Evolutionary conservation across 2,797 vertebrate species (phyloP).

Genomic region (Tokudaia muenninki): DNA sequence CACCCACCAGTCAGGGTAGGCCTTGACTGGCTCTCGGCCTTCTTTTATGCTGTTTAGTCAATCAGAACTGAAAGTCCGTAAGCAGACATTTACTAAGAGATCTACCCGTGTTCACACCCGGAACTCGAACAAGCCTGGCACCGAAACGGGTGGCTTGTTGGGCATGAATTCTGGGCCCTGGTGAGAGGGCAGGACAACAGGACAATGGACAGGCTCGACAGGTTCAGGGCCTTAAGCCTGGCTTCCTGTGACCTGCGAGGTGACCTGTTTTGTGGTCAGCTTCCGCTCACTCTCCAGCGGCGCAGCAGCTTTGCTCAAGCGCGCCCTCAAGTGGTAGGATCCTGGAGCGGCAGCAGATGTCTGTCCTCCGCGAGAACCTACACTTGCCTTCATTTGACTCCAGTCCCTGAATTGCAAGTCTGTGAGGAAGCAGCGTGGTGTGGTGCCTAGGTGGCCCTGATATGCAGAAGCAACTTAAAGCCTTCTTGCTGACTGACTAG

Average conservation of each 20-base stretch:
- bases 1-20: not conserved
- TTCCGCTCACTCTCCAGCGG: not conserved
- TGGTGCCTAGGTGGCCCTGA: not conserved
- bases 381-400: not conserved
- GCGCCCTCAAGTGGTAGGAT: not conserved
- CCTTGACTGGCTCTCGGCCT: not conserved
- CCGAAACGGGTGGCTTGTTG: conserved; percentile 8
- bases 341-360: not conserved
- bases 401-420: not conserved
- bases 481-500: not conserved
- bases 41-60: not conserved
- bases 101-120: not conserved
- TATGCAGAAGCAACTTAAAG: not conserved
- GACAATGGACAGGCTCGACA: not conserved
- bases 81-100: conserved; percentile 67
- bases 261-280: rapidly evolving
- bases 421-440: not conserved
- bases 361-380: not conserved
- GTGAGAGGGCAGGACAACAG: not conserved
- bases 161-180: not conserved
- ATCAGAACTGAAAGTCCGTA: conserved; percentile 53
- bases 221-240: not conserved
- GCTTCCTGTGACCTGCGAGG: not conserved
- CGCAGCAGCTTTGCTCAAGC: not conserved
- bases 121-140: not conserved